phyloP scores from a whole-genome alignment of 2,797 vertebrate genomes.

The Micromesistius poutassou region DNA sequence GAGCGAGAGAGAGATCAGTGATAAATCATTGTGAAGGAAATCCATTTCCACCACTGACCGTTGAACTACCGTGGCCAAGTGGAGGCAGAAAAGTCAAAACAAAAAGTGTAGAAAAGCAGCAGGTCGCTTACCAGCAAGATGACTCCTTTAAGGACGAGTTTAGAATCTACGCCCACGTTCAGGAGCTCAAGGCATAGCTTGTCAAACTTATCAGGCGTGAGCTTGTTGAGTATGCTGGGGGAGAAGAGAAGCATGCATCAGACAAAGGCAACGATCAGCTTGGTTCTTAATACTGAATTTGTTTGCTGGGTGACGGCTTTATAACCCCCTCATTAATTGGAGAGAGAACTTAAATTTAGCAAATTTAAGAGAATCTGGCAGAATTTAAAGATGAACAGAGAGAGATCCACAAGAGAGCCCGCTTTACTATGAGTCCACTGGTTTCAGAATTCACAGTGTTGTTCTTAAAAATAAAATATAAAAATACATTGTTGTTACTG shows the following conservation, averaged over 20 bases:
- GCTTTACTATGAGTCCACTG: background rate
- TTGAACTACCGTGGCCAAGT: no score
- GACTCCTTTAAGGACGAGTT: conserved; percentile 99
- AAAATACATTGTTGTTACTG: background rate
- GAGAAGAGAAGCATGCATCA: background rate
- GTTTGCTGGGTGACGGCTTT: background rate
- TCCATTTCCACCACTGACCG: background rate
- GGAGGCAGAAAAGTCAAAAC: conserved; percentile 12
- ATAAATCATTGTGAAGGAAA: no score
- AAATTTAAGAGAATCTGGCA: no score
- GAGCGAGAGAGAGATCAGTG: no score
- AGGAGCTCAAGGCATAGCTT: conserved; percentile 99
- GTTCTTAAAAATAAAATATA: background rate
- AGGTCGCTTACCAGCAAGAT: conserved; percentile 93
- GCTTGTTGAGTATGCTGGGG: conserved; percentile 98
- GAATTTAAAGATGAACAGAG: no score
- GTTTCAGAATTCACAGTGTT: background rate
- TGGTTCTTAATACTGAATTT: background rate
- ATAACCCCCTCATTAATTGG: background rate
- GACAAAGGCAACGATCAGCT: background rate
- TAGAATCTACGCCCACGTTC: conserved; percentile 99
- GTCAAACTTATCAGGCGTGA: conserved; percentile 99
- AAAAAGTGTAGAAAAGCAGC: background rate
- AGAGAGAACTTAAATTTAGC: background rate
- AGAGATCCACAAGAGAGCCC: no score